A percentile compares a stretch with the other conserved stretches of the same genome.
Conservation (phyloP, 2,888 invertebrate genomes). For the Ectemnius continuus region DNA sequence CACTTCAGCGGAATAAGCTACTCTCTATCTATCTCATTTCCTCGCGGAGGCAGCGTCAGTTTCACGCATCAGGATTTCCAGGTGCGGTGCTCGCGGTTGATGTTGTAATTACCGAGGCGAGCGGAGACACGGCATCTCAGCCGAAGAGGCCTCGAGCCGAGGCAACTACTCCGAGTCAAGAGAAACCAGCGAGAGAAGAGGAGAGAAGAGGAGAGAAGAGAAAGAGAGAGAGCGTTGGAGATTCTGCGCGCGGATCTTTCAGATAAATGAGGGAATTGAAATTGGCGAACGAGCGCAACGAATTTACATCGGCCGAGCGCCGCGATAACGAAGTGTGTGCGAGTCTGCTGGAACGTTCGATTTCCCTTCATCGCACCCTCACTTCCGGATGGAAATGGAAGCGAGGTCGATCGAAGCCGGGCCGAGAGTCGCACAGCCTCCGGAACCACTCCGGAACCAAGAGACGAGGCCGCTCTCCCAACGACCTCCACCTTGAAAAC, state of each 20-base stretch:
- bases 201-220: no score
- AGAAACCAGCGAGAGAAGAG: no score
- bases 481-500: conserved; percentile 63
- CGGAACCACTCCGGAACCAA: conserved; percentile 57
- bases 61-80: no score
- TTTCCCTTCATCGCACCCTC: conserved; percentile 64
- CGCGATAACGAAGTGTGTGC: conserved; percentile 52
- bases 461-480: conserved; percentile 35
- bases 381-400: conserved; percentile 67
- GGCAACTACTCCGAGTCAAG: no score
- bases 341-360: conserved; percentile 59
- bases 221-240: not conserved
- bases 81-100: no score
- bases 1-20: no score
- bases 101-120: not conserved
- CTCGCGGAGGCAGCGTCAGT: no score
- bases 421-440: conserved; percentile 45
- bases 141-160: not conserved
- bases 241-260: conserved; percentile 22
- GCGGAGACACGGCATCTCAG: not conserved
- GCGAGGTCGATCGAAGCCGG: conserved; percentile 62
- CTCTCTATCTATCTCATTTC: no score
- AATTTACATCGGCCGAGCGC: conserved; percentile 39
- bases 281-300: conserved; percentile 35
- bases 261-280: conserved; percentile 43